A percentile compares a stretch with the other conserved stretches of the same genome.
phyloP scores from a whole-genome alignment of 2,797 vertebrate genomes.

The Cuniculus paca region DNA sequence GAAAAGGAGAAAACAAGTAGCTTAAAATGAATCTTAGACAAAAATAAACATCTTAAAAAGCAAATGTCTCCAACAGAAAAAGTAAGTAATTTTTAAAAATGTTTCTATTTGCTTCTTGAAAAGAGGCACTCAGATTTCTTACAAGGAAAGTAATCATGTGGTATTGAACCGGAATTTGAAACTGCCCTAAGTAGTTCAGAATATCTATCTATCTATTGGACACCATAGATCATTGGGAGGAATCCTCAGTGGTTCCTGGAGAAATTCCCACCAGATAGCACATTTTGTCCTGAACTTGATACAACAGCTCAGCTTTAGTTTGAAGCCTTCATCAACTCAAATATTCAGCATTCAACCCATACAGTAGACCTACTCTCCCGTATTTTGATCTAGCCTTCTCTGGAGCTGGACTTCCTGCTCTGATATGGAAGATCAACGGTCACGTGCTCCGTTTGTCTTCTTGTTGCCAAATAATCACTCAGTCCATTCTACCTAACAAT shows the following conservation, averaged over 20 bases:
- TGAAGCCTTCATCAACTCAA: background rate
- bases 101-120: slow-evolving; percentile 19
- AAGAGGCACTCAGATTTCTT: background rate
- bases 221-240: background rate
- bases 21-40: slow-evolving; percentile 1
- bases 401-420: background rate
- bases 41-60: background rate
- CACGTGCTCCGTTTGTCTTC: background rate
- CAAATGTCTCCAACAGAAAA: background rate
- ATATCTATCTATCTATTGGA: background rate
- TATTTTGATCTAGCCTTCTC: background rate
- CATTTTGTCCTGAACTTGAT: too few species aligned
- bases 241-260: background rate
- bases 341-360: background rate
- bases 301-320: background rate
- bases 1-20: background rate
- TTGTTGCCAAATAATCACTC: background rate
- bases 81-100: background rate
- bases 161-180: background rate
- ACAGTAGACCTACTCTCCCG: background rate
- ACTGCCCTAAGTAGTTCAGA: background rate
- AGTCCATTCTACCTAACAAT: background rate
- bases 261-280: background rate
- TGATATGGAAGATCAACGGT: background rate
- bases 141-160: background rate